Percentiles rank a stretch among this genome's conserved stretches.
phyloP scores from a whole-genome alignment of 1,140 invertebrate genomes.

The Holotrichia oblita region DNA sequence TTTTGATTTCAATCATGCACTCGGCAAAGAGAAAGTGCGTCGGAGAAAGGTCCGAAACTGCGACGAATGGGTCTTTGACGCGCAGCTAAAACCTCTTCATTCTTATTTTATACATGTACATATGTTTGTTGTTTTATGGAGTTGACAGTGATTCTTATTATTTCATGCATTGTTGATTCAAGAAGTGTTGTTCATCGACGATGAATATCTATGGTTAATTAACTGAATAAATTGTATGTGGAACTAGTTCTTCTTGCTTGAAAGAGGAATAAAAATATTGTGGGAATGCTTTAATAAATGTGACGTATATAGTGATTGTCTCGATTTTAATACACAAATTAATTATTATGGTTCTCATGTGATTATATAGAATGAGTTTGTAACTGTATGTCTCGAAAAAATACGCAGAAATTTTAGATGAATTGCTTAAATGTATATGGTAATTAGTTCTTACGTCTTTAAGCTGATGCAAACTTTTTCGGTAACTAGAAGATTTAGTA shows the following conservation, averaged over 20 bases:
- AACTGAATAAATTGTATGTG: neutral
- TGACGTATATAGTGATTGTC: neutral
- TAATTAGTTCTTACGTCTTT: too few relatives aligned
- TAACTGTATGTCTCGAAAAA: neutral
- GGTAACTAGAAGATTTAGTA: too few relatives aligned
- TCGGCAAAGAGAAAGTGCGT: neutral
- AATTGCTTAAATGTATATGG: too few relatives aligned
- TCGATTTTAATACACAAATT: neutral
- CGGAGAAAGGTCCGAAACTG: neutral
- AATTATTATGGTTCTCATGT: neutral
- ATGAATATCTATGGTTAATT: neutral
- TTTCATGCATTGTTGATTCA: too few relatives aligned
- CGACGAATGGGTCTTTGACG: neutral
- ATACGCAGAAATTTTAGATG: too few relatives aligned
- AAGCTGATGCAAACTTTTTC: too few relatives aligned
- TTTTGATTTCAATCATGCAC: neutral
- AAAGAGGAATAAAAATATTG: neutral
- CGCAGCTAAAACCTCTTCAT: neutral
- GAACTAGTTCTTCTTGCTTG: neutral
- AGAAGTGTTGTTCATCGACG: neutral
- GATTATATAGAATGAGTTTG: neutral
- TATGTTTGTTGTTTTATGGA: neutral
- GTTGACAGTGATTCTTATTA: neutral
- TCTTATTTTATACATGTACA: neutral
- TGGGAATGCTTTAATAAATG: neutral